Evolutionary conservation across 1,140 invertebrate species (phyloP), one percentile per base, ranked within the genome.

Genomic region (Pectinophora gossypiella): DNA sequence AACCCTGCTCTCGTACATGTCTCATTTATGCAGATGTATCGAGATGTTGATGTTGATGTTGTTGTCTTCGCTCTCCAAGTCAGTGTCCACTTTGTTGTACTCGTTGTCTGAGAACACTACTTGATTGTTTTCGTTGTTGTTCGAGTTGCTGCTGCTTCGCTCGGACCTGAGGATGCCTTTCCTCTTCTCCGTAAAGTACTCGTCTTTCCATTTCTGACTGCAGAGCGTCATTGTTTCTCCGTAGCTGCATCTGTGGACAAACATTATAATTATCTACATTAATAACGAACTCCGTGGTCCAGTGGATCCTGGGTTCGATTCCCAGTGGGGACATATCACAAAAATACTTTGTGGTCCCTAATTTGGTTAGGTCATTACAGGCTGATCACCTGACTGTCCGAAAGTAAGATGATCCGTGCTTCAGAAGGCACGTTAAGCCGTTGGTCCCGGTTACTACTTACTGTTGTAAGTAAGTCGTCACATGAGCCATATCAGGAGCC

Each of bases 121-220:
- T 10, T 19, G 18, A n/a, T n/a, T n/a, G 12, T 19, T 20, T 21
- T 44, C 42, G 19, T 44, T 44, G 19, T 44, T 44, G 19, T 44
- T 44, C 9, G 19, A 44, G 15, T 6, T 6, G 2, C 6, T 19
- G 19, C 10, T 19, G 12, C 19, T 9, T 15, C 13, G 9, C 1
- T 6, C 9, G 1, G 10, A 13, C 9, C 13, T 12, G 19, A 44
- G 42, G 1, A 13, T 19, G 19, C 42, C 19, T 21, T 44, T 19
- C 19, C 42, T 18, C 15, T 44, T 44, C 42, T 19, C 10, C 5
- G 9, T 10, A 10, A 6, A 10, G 36, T 40, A 40, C 13, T 40
- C 36, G 7, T 72, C 67, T 12, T 55, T 72, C 63, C 70, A 69
- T 42, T 67, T 71, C 1, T 73, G 72, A 16, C 61, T 61, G 51